Base-by-base conservation (phyloP, 2,797 vertebrate genomes). In the Gobio occitaniae region DNA sequence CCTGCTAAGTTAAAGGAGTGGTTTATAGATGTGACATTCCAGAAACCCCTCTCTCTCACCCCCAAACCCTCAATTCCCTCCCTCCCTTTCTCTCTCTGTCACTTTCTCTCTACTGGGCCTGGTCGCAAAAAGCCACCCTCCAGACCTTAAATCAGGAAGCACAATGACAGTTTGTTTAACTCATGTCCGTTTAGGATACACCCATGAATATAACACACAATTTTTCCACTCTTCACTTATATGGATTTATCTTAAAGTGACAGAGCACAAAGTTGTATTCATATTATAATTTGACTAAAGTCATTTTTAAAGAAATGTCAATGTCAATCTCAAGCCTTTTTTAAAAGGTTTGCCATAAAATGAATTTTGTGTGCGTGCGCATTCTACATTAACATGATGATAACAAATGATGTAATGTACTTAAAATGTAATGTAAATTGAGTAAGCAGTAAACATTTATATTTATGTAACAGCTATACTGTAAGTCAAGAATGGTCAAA, bases 61-160 rank as follows among this genome's bases (percentile, higher is more conserved):
- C 66, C 48, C 78, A 56, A 38, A 50, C 19, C 29, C 54, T 59
- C 41, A 11, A 61, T 25, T 78, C 59, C 8, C 8, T 66, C 68
- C n/a, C 25, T 32, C 47, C 13, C 19, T 68, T 6, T 48, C 38
- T 56, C 25, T 78, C 29, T n/a, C 25, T 25, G 25, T 25, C 25
- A 25, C 19, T 68, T 6, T 48, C 38, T 56, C 25, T 78, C 29
- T n/a, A 21, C 44, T 80, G 80, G 86, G 76, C 56, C 84, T 88
- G 82, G 29, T 88, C 86, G 86, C 69, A 63, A 63, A 2, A 87
- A 80, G 81, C 83, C 88, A 83, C 86, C 78, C 83, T 89, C 63
- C 32, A 79, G 63, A 50, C 41, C 69, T 88, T 84, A 0, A 69
- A 74, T 82, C 92, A 93, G 90, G 87, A 93, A 93, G 91, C 78